Evolutionary conservation across 2,888 invertebrate species (phyloP), one percentile per base, ranked within the genome.

Genomic region (Mongoloraphidia duomilia): DNA sequence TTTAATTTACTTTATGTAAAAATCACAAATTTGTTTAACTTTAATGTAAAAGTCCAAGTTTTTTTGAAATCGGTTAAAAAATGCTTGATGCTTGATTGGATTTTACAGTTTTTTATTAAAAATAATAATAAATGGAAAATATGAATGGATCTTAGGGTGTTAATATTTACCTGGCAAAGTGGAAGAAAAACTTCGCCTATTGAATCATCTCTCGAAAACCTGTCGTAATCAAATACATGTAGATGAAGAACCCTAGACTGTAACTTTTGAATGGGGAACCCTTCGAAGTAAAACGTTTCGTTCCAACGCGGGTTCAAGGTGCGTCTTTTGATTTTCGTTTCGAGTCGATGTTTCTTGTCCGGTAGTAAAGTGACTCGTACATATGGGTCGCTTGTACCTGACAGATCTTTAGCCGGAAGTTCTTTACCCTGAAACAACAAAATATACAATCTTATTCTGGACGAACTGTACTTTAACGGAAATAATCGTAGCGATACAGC

Each of bases 271-370:
- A 91, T 89, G 17, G 92, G 91, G 63, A 91, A 93, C 52, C 92
- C 92, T 71, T 92, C 92, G 64, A 92, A 92, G 67, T 92, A 92
- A 66, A 92, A 89, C 33, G 92, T 92, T 67, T 92, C 92, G 67
- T 92, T 92, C 92, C 92, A 92, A 57, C 90, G 72, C 0, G 92
- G 92, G 70, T 92, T 92, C 47, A 92, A 72, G 13, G 92, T 92
- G 53, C 91, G 77, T 52, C 92, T 72, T 66, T 92, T 92, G 62
- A 92, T 91, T 75, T 92, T 92, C 34, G 92, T 92, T 71, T 92
- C 91, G 59, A 92, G 72, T 5, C 91, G 83, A 61, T 91, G 90
- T 61, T 92, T 92, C 69, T 92, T 92, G 66, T 92, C 92, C 1
- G 92, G 92, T 41, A 92, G 74, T 14, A 92, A 72, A 8, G 91